These are phyloP conservation scores for Psammodynastes pulverulentus DNA, from an alignment of 2,113 vertebrate species.

Conservation along the genomic window DNA sequence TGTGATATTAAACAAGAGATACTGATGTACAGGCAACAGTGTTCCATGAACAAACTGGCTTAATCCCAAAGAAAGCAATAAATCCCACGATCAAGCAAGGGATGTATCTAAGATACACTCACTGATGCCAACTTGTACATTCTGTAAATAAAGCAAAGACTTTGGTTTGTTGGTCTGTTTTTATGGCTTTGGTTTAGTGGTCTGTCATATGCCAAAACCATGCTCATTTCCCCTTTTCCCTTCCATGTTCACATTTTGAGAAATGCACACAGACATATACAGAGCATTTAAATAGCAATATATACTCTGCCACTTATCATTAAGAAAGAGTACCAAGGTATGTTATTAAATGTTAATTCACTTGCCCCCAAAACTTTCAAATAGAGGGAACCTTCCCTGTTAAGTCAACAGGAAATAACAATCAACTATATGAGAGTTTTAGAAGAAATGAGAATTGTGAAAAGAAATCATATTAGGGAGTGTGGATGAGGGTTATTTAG, in stretches of 20 bases:
- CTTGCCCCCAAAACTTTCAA: background rate
- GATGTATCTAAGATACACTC: background rate
- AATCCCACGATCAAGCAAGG: background rate
- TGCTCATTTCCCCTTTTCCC: background rate
- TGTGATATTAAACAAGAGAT: background rate
- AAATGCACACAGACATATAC: background rate
- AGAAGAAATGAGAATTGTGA: background rate
- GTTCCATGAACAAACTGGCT: background rate
- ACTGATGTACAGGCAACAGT: background rate
- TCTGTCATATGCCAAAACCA: background rate
- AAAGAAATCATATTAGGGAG: background rate
- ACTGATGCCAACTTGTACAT: background rate
- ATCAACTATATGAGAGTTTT: background rate
- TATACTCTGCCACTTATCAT: background rate
- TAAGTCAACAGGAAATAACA: background rate
- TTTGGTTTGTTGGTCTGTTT: background rate
- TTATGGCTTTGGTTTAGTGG: background rate
- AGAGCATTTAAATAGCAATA: background rate
- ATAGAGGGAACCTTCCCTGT: background rate
- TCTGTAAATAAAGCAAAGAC: background rate
- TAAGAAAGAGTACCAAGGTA: background rate
- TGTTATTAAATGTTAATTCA: background rate
- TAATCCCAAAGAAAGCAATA: background rate
- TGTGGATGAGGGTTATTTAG: background rate
- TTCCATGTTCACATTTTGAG: background rate